Base-by-base conservation (phyloP, 2,888 invertebrate genomes). In the Coenonympha arcania region DNA sequence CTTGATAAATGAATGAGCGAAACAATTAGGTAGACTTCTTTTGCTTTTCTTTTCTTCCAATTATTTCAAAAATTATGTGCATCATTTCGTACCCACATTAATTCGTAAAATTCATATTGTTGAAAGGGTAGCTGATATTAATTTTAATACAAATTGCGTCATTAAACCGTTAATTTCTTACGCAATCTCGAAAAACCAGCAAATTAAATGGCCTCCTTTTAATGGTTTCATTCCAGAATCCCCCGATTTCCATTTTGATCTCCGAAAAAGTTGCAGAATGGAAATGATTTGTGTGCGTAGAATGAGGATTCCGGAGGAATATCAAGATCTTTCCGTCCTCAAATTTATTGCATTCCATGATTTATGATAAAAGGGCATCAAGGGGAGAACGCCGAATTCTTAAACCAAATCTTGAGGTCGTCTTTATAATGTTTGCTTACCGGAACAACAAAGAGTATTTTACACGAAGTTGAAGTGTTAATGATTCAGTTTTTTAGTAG, bases 231-330 rank as follows among this genome's bases (percentile, higher is more conserved):
- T 11, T n/a, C 9, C 13, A 15, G 20, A 2, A 40, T 13, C 8
- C 9, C 16, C 15, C 16, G 6, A 34, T 28, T 37, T 37, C 9
- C 26, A 37, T 46, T 34, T 42, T 48, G 30, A 39, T 24, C 47
- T 33, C 44, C 16, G 44, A 34, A 44, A 31, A 45, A 48, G 31
- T 45, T 20, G 45, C 41, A 24, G 51, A 51, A 51, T 51, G 44
- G 51, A 50, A 45, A 44, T 51, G 50, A 54, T 54, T 54, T 51
- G 48, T 54, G 40, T 15, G 11, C 2, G 34, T 36, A 28, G 44
- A 41, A 42, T 42, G 20, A 11, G 22, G 34, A 34, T 44, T 15
- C 16, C 24, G 33, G 6, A 11, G 22, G 33, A 33, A 44, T 34
- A 44, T 44, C 34, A 24, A 24, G 44, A 44, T 44, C 22, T 34